Conservation (phyloP, 2,797 vertebrate species). For the Brotula barbata region DNA sequence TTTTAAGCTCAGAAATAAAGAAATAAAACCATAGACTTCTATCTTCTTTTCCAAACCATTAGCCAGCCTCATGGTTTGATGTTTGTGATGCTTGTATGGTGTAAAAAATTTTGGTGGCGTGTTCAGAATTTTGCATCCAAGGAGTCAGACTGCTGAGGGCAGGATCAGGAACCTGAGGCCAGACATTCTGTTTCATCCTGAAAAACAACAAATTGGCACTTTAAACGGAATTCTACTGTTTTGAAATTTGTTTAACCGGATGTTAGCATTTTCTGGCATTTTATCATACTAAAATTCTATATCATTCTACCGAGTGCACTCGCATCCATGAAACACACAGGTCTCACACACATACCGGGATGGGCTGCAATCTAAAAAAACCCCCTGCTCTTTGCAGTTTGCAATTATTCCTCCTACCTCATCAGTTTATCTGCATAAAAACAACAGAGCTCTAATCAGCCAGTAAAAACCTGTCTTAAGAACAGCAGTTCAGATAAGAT, state of each 20-base stretch:
- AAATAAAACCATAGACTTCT: neutral
- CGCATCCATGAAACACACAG: no score
- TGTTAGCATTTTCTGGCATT: neutral
- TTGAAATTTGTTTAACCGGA: neutral
- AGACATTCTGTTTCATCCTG: constrained; percentile 36
- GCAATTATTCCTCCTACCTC: neutral
- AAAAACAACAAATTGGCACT: constrained; percentile 1
- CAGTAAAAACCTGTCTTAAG: constrained; percentile 2
- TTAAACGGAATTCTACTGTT: neutral
- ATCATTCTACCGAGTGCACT: no score
- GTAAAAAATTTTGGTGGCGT: neutral
- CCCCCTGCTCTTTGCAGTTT: neutral
- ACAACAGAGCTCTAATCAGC: constrained; percentile 31
- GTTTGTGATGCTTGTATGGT: neutral
- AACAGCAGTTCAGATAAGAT: constrained; percentile 43
- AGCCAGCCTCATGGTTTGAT: neutral
- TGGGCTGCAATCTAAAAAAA: no score
- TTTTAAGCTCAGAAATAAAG: neutral
- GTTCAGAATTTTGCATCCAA: constrained; percentile 18
- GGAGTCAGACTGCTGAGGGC: constrained; percentile 25
- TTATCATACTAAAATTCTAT: no score
- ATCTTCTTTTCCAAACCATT: neutral
- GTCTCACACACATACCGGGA: no score
- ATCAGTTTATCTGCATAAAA: neutral
- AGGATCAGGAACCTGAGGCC: constrained; percentile 41